A percentile compares a stretch with the other conserved stretches of the same genome.
Conservation (phyloP, 2,888 invertebrate genomes). For the Cephus spinipes region DNA sequence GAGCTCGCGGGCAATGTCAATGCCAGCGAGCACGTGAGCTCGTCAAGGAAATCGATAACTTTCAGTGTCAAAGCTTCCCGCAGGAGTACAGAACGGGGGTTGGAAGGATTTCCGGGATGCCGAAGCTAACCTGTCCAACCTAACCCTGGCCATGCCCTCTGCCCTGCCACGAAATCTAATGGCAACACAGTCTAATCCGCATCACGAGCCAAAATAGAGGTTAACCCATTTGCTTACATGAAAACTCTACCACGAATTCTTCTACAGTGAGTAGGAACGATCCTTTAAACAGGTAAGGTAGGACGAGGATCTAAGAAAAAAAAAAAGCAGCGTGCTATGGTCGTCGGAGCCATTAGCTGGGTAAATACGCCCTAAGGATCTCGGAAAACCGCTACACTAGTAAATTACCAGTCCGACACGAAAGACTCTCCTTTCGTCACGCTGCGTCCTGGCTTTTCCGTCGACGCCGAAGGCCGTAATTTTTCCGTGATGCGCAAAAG, state of each 20-base stretch:
- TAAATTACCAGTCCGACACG: conserved; percentile 22
- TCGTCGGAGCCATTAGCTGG: conserved; percentile 11
- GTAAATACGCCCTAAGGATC: conserved; percentile 19
- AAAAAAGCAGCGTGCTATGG: background rate
- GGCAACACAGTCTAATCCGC: background rate
- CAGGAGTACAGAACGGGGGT: background rate
- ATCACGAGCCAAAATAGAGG: background rate
- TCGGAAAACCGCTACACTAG: conserved; percentile 27
- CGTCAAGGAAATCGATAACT: conserved; percentile 60
- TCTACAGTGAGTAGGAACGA: background rate
- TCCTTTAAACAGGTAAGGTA: background rate
- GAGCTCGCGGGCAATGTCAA: conserved; percentile 63
- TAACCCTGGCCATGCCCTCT: background rate
- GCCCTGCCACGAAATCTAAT: background rate
- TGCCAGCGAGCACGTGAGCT: conserved; percentile 65
- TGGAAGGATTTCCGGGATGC: background rate
- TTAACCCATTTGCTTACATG: background rate
- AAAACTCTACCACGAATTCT: background rate
- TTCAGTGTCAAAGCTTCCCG: conserved; percentile 49
- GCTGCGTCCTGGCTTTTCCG: background rate
- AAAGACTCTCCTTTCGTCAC: background rate
- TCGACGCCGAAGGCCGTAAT: conserved; percentile 11
- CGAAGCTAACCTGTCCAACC: background rate
- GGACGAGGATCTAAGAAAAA: background rate
- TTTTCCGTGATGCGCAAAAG: conserved; percentile 12